Percentiles rank a stretch among this genome's conserved stretches.
Conservation (phyloP, 2,797 vertebrate genomes). For the Strix occidentalis region DNA sequence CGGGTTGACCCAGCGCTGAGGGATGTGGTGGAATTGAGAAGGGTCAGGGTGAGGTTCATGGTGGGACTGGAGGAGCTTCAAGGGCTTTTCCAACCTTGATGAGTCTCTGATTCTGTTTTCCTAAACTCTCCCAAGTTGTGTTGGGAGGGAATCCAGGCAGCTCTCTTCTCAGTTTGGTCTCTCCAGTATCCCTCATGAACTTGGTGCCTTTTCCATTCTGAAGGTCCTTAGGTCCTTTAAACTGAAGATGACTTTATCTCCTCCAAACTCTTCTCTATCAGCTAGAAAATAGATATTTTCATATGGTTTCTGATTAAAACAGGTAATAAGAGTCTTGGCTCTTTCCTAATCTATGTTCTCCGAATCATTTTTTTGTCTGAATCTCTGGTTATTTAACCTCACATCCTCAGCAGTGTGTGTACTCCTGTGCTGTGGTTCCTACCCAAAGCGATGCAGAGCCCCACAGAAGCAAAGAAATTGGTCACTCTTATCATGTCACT, state of each 20-base stretch:
- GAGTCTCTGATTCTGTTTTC: background rate
- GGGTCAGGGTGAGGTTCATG: no score
- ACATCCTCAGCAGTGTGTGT: rapidly evolving
- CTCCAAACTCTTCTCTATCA: background rate
- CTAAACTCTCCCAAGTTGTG: background rate
- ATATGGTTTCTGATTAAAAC: background rate
- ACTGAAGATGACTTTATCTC: background rate
- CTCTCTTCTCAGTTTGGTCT: background rate
- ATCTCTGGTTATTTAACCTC: background rate
- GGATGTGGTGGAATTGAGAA: no score
- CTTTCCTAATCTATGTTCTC: background rate
- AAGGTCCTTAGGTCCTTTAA: background rate
- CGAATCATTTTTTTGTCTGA: background rate
- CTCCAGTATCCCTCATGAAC: no score
- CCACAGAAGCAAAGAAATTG: background rate
- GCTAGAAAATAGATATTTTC: background rate
- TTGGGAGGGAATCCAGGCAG: background rate
- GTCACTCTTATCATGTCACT: background rate
- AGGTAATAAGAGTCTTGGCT: background rate
- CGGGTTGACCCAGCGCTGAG: no score
- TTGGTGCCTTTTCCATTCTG: background rate
- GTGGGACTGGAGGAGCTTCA: no score
- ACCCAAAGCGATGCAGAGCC: no score
- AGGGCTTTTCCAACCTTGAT: no score
- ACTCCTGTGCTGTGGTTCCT: no score